Evolutionary conservation across 2,113 vertebrate genomes (phyloP).

Genomic region (Triplophysa rosa): DNA sequence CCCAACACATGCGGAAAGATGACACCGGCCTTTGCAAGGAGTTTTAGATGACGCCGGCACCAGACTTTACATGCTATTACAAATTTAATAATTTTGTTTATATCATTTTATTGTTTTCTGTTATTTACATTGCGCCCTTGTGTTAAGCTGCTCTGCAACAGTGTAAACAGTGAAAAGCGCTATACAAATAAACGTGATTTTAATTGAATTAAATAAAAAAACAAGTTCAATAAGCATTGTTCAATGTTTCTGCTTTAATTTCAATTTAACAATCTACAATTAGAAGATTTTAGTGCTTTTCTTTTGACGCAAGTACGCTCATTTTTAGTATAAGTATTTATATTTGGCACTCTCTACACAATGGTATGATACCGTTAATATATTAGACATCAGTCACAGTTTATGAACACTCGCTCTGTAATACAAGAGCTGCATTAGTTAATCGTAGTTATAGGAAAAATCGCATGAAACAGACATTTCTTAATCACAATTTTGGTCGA

Average conservation of each 20-base stretch:
- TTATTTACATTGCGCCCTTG: too few species aligned
- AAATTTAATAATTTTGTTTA: too few species aligned
- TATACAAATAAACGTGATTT: too few species aligned
- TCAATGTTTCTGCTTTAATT: constrained; percentile 12
- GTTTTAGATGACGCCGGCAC: too few species aligned
- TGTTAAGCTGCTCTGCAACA: too few species aligned
- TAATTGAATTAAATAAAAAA: constrained; percentile 3
- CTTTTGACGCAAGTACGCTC: constrained; percentile 1
- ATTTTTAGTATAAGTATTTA: constrained; percentile 11
- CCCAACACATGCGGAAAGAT: too few species aligned
- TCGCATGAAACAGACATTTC: neutral
- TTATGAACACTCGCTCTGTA: neutral
- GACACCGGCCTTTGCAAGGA: too few species aligned
- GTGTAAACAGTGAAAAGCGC: too few species aligned
- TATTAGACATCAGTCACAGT: constrained; percentile 30
- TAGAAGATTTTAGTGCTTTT: constrained; percentile 40
- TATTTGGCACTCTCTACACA: constrained; percentile 45
- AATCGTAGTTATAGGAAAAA: constrained; percentile 12
- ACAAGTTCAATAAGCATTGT: neutral
- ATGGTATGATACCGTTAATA: constrained; percentile 25
- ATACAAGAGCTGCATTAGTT: neutral
- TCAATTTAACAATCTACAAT: constrained; percentile 33
- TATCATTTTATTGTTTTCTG: too few species aligned
- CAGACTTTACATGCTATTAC: too few species aligned
- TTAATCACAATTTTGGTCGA: neutral